Base-by-base conservation (phyloP, 2,113 vertebrate genomes). In the Arenaria interpres region DNA sequence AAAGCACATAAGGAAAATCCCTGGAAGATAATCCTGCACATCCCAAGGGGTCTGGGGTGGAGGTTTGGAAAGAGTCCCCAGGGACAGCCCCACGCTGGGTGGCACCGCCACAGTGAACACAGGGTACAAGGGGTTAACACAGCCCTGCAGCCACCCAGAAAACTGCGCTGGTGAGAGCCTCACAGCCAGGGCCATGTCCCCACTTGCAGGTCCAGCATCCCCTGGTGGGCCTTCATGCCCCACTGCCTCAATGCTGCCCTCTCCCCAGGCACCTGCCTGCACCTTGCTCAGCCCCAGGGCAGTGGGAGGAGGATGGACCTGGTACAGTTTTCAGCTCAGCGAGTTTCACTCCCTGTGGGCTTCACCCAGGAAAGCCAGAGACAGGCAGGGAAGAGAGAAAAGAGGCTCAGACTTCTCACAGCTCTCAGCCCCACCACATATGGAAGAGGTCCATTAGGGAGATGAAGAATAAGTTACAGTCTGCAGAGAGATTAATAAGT, bases 161-260 rank as follows among this genome's bases (percentile, higher is more conserved):
- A n/a, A 68, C 24, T 16, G 7, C 0, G 5, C 37, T 48, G 73
- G 32, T 2, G 46, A 35, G 25, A 3, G 0, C 21, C 45, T 25
- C 2, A 4, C 12, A 18, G 6, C 9, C 45, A 41, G 14, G 22
- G 62, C 15, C 30, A 15, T 1, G 1, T 18, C 14, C 32, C 51
- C 37, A 28, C 30, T 41, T 51, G 33, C 54, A n/a, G 30, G 25
- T 33, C 30, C 25, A 20, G 18, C 1, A 15, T 15, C 2, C 10
- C 19, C 62, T 3, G 7, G 62, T 15, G 1, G 45, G 39, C 2
- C 41, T 23, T 37, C 22, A 4, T 2, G 12, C 22, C 28, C 5
- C 15, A 2, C 13, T 17, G n/a, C 53, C 71, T 74, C 69, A 6
- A 11, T 1, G 41, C 51, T 50, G 72, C 8, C 11, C 17, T 10